Evolutionary conservation across 2,888 invertebrate species (phyloP).

Genomic region (Entomobrya proxima): DNA sequence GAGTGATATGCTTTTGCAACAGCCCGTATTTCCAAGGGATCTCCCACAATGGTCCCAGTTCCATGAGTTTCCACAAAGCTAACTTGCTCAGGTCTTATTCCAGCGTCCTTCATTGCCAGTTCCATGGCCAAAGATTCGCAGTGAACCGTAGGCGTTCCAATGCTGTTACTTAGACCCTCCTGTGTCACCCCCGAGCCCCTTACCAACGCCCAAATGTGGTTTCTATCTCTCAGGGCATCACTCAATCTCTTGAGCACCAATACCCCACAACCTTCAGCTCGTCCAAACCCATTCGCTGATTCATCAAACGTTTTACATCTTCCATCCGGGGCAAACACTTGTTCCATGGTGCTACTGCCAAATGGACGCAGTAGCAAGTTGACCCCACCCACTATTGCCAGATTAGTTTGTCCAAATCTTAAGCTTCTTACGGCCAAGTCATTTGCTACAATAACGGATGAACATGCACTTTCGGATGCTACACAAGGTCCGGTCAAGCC

Average conservation of each 20-base stretch:
- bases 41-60: conserved; percentile 77
- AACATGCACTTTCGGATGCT: not conserved
- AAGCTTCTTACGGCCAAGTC: not conserved
- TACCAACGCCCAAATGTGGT: conserved; percentile 38
- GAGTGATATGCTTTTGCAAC: conserved; percentile 46
- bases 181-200: conserved; percentile 31
- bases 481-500: not conserved
- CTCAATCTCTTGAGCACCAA: conserved; percentile 53
- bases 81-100: not conserved
- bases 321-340: not conserved
- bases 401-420: not conserved
- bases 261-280: conserved; percentile 54
- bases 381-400: not conserved
- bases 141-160: conserved; percentile 38
- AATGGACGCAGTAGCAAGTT: not conserved
- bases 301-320: conserved; percentile 65
- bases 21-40: conserved; percentile 53
- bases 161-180: conserved; percentile 33
- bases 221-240: conserved; percentile 53
- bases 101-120: conserved; percentile 15
- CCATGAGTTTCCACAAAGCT: conserved; percentile 40
- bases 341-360: not conserved
- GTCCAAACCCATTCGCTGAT: conserved; percentile 64
- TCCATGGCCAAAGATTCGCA: conserved; percentile 18
- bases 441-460: not conserved